phyloP scores from a whole-genome alignment of 2,888 invertebrate genomes.

The Ophion ellenae region DNA sequence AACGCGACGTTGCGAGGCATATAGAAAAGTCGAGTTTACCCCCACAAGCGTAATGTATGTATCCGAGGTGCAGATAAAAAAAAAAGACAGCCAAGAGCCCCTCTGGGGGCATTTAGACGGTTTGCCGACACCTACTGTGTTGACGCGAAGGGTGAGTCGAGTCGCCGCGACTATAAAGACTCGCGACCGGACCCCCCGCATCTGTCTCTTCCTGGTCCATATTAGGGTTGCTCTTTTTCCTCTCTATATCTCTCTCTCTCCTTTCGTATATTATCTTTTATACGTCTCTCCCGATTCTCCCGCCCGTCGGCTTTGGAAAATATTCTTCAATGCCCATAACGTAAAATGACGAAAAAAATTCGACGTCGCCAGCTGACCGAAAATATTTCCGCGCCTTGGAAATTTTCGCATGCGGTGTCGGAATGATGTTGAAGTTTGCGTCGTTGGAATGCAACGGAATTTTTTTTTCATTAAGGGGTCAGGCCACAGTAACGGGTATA shows the following conservation, averaged over 20 bases:
- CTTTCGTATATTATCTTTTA: constrained; percentile 45
- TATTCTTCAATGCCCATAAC: neutral
- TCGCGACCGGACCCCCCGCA: constrained; percentile 67
- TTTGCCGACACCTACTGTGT: constrained; percentile 72
- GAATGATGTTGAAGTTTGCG: too few relatives aligned
- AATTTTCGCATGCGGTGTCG: neutral
- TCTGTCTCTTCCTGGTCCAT: constrained; percentile 66
- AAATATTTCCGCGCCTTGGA: neutral
- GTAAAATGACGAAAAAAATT: constrained; percentile 33
- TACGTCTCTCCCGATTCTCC: constrained; percentile 1
- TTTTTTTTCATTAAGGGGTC: too few relatives aligned
- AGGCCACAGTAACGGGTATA: too few relatives aligned
- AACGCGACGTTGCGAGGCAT: constrained; percentile 33
- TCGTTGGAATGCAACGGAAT: too few relatives aligned
- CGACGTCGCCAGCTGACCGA: neutral
- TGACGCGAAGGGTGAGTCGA: constrained; percentile 67
- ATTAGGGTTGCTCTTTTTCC: constrained; percentile 47
- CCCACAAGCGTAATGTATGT: constrained; percentile 59
- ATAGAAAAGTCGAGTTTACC: constrained; percentile 64
- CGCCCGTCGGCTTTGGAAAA: neutral
- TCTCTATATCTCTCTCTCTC: constrained; percentile 1
- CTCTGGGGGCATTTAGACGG: constrained; percentile 73
- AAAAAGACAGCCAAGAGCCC: constrained; percentile 65
- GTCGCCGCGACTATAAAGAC: constrained; percentile 57
- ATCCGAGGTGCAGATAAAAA: constrained; percentile 47